Conservation (phyloP, 2,888 invertebrate species). For the Actias luna region DNA sequence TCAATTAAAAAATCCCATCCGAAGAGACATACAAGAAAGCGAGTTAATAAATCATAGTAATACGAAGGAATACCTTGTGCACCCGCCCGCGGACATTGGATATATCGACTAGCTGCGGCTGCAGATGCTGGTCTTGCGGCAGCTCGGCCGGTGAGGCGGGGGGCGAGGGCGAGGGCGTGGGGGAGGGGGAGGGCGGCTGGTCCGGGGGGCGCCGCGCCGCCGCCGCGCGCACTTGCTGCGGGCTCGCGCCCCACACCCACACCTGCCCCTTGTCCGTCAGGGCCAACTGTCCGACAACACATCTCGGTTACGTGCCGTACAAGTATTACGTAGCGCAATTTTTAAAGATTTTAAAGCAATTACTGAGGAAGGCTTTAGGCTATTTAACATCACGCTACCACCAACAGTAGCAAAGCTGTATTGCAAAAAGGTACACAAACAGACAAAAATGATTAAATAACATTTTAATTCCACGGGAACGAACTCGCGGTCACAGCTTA, state of each 20-base stretch:
- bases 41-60: background rate
- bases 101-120: slow-evolving; percentile 84
- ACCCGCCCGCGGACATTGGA: slow-evolving; percentile 83
- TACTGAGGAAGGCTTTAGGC: no score
- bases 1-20: background rate
- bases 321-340: no score
- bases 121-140: slow-evolving; percentile 62
- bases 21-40: background rate
- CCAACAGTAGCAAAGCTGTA: no score
- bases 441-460: no score
- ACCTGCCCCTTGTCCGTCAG: slow-evolving; percentile 67
- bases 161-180: slow-evolving; percentile 22
- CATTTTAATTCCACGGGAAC: no score
- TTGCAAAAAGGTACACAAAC: no score
- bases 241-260: slow-evolving; percentile 84
- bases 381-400: no score
- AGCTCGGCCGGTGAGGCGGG: slow-evolving; percentile 17
- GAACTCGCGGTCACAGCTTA: no score
- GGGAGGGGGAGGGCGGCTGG: slow-evolving; percentile 27
- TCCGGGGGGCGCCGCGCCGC: slow-evolving; percentile 67
- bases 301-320: background rate
- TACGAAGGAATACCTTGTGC: slow-evolving; percentile 73
- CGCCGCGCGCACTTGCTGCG: slow-evolving; percentile 82
- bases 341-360: no score
- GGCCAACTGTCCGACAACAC: slow-evolving; percentile 67